These are phyloP conservation scores for Syrista parreyssii DNA, from an alignment of 2,888 invertebrate genomes.

Conservation along the genomic window DNA sequence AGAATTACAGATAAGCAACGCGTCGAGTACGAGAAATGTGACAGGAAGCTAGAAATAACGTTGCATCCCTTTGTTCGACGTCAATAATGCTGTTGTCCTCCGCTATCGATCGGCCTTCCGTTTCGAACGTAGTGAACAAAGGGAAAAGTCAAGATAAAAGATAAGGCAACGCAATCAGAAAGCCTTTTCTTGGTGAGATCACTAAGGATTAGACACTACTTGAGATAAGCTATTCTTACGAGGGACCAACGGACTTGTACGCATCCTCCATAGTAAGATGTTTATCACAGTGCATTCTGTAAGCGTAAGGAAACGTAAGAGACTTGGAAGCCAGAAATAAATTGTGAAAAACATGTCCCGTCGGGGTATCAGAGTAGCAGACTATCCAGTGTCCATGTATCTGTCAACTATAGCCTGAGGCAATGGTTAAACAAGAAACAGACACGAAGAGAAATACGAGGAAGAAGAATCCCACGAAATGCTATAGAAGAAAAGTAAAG, in stretches of 20 bases:
- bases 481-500: background rate
- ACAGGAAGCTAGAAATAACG: background rate
- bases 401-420: background rate
- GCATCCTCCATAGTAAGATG: background rate
- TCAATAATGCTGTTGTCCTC: background rate
- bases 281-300: background rate
- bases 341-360: background rate
- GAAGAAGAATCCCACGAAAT: background rate
- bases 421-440: background rate
- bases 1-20: background rate
- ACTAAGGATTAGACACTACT: background rate
- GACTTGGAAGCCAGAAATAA: background rate
- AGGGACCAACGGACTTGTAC: background rate
- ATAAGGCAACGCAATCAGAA: background rate
- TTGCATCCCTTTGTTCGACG: background rate
- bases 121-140: background rate
- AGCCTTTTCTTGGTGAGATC: background rate
- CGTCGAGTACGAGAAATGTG: background rate
- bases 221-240: background rate
- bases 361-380: background rate
- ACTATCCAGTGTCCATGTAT: background rate
- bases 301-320: background rate
- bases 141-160: background rate
- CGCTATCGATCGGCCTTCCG: background rate
- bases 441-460: background rate